Conservation (phyloP, 1,140 invertebrate species). For the Caenorhabditis brenneri region DNA sequence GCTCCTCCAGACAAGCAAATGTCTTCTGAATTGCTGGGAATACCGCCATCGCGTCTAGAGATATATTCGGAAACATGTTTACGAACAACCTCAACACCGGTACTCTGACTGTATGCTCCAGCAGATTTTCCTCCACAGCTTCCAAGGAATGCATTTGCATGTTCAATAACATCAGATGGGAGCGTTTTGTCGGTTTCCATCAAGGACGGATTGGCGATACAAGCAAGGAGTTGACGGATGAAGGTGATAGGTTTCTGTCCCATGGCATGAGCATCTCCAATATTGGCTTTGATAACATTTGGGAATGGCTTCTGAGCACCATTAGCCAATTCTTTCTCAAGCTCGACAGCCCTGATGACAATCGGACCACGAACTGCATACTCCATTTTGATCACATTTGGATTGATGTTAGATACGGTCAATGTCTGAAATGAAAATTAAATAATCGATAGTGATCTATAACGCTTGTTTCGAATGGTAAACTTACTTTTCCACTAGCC, state of each 20-base stretch:
- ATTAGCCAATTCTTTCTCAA: slow-evolving; percentile 76
- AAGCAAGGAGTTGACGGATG: slow-evolving; percentile 79
- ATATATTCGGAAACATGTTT: slow-evolving; percentile 87
- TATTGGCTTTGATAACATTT: slow-evolving; percentile 94
- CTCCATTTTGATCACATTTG: slow-evolving; percentile 88
- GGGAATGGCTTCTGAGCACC: slow-evolving; percentile 87
- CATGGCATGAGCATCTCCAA: slow-evolving; percentile 98
- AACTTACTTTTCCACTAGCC: slow-evolving; percentile 34
- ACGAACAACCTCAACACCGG: slow-evolving; percentile 88
- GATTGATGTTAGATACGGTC: slow-evolving; percentile 77
- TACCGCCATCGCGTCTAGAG: slow-evolving; percentile 79
- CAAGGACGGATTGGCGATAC: slow-evolving; percentile 81
- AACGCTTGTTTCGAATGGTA: too few relatives aligned
- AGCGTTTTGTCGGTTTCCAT: slow-evolving; percentile 78
- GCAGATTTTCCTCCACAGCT: slow-evolving; percentile 84
- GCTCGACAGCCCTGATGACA: slow-evolving; percentile 79
- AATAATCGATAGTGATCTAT: neutral
- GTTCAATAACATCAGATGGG: slow-evolving; percentile 84
- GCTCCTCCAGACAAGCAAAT: slow-evolving; percentile 88
- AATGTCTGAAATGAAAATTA: slow-evolving; percentile 57
- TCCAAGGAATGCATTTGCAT: slow-evolving; percentile 79
- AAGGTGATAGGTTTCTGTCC: slow-evolving; percentile 90
- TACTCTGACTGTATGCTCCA: slow-evolving; percentile 89
- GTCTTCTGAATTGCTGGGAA: slow-evolving; percentile 80
- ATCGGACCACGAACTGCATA: slow-evolving; percentile 90